Base-by-base conservation (phyloP, 35 echinoderm and acorn worm species). In the Holothuria glaberrima region DNA sequence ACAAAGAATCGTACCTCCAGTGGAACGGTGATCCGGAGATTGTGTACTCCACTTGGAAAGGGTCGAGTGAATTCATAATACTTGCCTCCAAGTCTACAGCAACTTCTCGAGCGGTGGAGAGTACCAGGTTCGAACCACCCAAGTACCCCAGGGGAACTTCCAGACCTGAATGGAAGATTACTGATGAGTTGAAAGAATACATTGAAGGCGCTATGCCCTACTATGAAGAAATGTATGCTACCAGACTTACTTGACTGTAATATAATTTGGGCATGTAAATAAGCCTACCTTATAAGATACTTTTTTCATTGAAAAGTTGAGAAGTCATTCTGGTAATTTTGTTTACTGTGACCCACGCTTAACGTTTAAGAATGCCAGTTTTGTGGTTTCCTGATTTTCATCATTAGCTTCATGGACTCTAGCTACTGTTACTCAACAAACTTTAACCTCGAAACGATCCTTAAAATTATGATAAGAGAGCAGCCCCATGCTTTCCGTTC, bases 181-280 rank as follows among this genome's bases (percentile, higher is more conserved):
- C 46, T 0, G 79, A 82, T 48, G 79, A 82, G 19, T 19, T 82
- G 48, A 58, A 82, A 32, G 79, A 58, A 6, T 82, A 58, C 29
- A 82, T 82, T 21, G 79, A 82, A 26, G 38, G 48, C 3, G 79
- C 79, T 9, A 82, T 82, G 79, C 79, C 48, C 14, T 26, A 54
- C 7, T 82, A 82, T 60, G 79, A 82, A 82, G 79, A 82, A 58
- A 82, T 82, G 79, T 82, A 58, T 82, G 79, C 79, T n/a, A 30
- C 54, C 50, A 57, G 79, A 32, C 50, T 82, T 41, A 41, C 36
- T 41, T 41, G 36, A 41, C 2, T 41, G 36, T 41, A 29, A 65
- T 29, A 65, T 65, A 4, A 4, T 65, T 5, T 29, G 20, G 62
- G 2, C 62, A 21, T n/a, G 20, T 21, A 3, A 65, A 14, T 61